Evolutionary conservation across 2,113 vertebrate species (phyloP).

Genomic region (Pterocles orientalis): DNA sequence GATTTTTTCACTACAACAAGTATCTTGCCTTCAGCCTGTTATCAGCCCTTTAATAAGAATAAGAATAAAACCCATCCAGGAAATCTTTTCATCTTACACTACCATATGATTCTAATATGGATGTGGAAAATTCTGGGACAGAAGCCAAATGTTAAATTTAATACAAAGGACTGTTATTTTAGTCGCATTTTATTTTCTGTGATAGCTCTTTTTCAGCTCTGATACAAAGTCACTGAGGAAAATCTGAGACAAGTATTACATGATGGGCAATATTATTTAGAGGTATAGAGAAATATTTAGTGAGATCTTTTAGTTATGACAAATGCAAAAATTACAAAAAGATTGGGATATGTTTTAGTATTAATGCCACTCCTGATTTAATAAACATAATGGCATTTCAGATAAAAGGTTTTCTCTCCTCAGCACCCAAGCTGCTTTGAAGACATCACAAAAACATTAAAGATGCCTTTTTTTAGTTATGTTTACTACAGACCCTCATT

Average conservation of each 20-base stretch:
- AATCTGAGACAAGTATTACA: not conserved
- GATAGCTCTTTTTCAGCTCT: conserved; percentile 35
- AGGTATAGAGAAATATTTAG: not conserved
- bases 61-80: conserved; percentile 56
- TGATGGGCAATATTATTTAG: not conserved
- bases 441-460: not conserved
- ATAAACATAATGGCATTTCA: conserved; percentile 8
- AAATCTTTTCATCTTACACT: conserved; percentile 42
- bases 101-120: conserved; percentile 58
- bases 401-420: conserved; percentile 12
- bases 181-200: conserved; percentile 32
- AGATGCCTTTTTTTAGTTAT: not conserved
- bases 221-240: not conserved
- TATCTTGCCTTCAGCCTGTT: conserved; percentile 47
- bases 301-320: not conserved
- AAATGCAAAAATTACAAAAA: conserved; percentile 16
- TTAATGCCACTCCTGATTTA: not conserved
- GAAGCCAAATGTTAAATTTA: conserved; percentile 51
- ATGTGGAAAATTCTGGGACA: conserved; percentile 37
- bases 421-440: not conserved
- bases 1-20: conserved; percentile 1
- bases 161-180: conserved; percentile 54
- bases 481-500: not conserved
- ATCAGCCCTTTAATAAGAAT: conserved; percentile 44
- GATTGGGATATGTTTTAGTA: not conserved